These are phyloP conservation scores for Mixornis gularis DNA, from an alignment of 2,113 vertebrate genomes.

Conservation along the genomic window DNA sequence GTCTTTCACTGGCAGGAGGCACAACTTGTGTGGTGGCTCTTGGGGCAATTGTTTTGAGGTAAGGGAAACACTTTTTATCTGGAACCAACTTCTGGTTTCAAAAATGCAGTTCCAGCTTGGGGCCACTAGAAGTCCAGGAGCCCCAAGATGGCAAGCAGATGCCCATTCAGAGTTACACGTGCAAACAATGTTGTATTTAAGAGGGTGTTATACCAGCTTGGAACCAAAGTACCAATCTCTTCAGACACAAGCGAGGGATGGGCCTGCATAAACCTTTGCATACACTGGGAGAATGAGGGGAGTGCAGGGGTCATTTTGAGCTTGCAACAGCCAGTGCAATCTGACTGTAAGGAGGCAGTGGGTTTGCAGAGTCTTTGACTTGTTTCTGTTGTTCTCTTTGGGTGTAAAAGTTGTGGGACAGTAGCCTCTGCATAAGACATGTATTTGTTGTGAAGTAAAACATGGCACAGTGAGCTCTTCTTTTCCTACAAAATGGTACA, in stretches of 20 bases:
- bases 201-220: neutral
- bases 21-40: neutral
- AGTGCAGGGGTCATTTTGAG: neutral
- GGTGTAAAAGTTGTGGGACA: neutral
- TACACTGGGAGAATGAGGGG: neutral
- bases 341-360: neutral
- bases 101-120: neutral
- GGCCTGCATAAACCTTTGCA: neutral
- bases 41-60: neutral
- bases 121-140: neutral
- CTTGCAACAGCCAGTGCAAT: neutral
- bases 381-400: neutral
- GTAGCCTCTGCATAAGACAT: neutral
- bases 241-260: fast-evolving
- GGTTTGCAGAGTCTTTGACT: neutral
- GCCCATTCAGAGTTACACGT: neutral
- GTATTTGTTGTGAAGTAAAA: neutral
- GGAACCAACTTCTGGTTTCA: neutral
- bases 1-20: neutral
- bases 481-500: neutral
- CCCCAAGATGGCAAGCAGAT: fast-evolving
- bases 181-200: neutral
- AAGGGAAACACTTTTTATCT: neutral
- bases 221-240: neutral
- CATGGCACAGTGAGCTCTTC: neutral